Evolutionary conservation across 2,797 vertebrate genomes (phyloP), one percentile per base, ranked within the genome.

Genomic region (Synanceia verrucosa): DNA sequence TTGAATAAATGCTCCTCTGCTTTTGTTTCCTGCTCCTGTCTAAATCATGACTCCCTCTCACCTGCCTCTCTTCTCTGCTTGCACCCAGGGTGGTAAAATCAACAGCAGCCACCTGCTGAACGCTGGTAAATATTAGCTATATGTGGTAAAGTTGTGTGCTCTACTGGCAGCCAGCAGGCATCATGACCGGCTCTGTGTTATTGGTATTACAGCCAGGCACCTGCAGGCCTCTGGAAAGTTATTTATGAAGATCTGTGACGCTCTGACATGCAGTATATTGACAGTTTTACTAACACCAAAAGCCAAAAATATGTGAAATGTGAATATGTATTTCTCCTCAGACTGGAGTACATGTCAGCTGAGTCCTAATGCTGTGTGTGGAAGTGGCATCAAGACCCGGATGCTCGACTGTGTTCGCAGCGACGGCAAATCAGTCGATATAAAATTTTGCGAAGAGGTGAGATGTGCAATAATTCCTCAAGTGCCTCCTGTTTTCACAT

Each of bases 341-440:
- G 98, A 99, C 84, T 99, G 98, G 98, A 99, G 98, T 78, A 99
- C 98, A 0, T 99, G 98, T 83, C 98, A 99, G 92, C 94, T 99
- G 78, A 99, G 97, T 4, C 95, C 96, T 43, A 97, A 94, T 64
- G 97, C 97, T 1, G 96, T 98, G 28, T 99, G 98, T 56, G 97
- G 98, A 24, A 92, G 92, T 0, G 98, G 97, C 10, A 92, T 98
- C 88, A 98, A 97, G 93, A 99, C 97, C 4, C 93, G 98, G 84
- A 98, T 99, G 97, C 85, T 98, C 16, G 97, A 99, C 68, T 99
- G 98, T 11, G 97, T 99, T 63, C 96, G 98, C 79, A 98, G 97
- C 2, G 96, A 99, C n/a, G 96, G 96, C 71, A 98, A 98, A 81
- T 99, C 98, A 0, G 97, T 99, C 11, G 96, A 98, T 89, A 93